Conservation (phyloP, 1,140 invertebrate genomes). For the Drosophila takahashii region DNA sequence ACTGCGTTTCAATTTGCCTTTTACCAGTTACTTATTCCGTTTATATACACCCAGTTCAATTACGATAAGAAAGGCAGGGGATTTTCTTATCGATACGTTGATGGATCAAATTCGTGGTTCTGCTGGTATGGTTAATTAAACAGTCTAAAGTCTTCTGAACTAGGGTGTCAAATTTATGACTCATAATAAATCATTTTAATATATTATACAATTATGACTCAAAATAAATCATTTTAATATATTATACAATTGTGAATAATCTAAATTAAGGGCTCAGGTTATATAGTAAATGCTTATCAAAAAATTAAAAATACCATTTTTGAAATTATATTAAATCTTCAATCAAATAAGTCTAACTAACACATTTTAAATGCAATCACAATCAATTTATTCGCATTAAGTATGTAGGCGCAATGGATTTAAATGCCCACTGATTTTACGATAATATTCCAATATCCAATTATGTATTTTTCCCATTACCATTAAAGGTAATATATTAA, state of each 20-base stretch:
- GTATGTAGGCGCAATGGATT: too few species aligned
- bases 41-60: neutral
- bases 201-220: neutral
- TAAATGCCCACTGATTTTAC: too few species aligned
- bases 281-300: too few species aligned
- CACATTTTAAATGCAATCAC: too few species aligned
- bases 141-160: neutral
- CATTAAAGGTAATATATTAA: too few species aligned
- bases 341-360: too few species aligned
- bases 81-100: constrained; percentile 1
- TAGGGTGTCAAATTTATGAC: neutral
- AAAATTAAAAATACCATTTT: too few species aligned
- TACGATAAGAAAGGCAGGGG: constrained; percentile 10
- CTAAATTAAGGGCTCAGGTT: too few species aligned
- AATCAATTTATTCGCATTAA: too few species aligned
- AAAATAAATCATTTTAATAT: neutral
- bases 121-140: constrained; percentile 14
- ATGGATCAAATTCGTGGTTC: constrained; percentile 8
- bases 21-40: constrained; percentile 10
- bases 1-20: constrained; percentile 4
- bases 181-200: neutral
- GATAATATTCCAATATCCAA: too few species aligned
- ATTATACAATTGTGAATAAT: neutral
- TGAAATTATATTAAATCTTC: too few species aligned
- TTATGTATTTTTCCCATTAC: too few species aligned